These are phyloP conservation scores for Strigops habroptila DNA, from an alignment of 2,113 vertebrate genomes.

Conservation along the genomic window DNA sequence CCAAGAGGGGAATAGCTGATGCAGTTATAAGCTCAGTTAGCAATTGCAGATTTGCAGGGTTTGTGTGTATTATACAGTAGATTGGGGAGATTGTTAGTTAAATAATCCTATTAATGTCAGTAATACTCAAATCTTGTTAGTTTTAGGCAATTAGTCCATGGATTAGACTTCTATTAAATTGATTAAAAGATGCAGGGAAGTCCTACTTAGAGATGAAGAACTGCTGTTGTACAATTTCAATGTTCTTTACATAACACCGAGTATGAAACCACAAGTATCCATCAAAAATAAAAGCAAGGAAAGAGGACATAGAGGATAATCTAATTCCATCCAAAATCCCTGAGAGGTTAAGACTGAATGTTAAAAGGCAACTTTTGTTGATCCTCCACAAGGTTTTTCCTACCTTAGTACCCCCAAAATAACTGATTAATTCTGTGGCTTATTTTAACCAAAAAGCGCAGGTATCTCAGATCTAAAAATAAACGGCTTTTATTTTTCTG, in stretches of 20 bases:
- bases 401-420: not conserved
- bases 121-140: not conserved
- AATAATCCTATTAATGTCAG: not conserved
- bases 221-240: not conserved
- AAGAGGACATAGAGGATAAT: slow-evolving; percentile 4
- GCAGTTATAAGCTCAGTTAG: not conserved
- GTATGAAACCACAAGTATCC: not conserved
- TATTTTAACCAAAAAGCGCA: not conserved
- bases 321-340: not conserved
- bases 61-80: not conserved
- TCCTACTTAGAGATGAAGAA: not conserved
- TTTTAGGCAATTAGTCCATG: not conserved
- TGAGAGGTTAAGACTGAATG: not conserved
- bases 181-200: not conserved
- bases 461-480: not conserved
- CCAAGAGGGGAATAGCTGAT: not conserved
- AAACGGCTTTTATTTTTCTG: slow-evolving; percentile 20
- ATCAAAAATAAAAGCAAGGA: not conserved
- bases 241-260: not conserved
- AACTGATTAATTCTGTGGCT: not conserved
- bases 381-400: not conserved
- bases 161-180: not conserved
- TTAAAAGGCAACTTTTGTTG: not conserved
- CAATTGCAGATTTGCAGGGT: not conserved
- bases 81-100: not conserved